Percentiles rank a stretch among this genome's conserved stretches.
These are phyloP conservation scores for Phalloptychus januarius DNA, from an alignment of 2,797 vertebrate genomes.

Conservation along the genomic window DNA sequence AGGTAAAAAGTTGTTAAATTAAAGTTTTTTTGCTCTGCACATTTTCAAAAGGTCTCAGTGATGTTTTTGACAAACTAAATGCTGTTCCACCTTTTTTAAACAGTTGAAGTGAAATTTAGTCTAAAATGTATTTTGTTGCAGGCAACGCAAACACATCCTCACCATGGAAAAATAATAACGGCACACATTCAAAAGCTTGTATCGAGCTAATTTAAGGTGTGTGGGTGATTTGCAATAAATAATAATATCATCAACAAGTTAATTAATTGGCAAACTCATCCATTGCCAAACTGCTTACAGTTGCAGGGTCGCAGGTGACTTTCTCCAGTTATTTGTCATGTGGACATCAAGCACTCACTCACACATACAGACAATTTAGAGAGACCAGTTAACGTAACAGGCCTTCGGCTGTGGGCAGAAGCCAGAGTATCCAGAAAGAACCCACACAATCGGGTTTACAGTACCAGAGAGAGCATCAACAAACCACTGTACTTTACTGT, in stretches of 20 bases:
- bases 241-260: background rate
- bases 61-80: slow-evolving; percentile 66
- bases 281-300: too few species aligned
- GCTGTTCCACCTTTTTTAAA: slow-evolving; percentile 74
- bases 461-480: background rate
- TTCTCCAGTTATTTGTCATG: too few species aligned
- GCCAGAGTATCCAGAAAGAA: too few species aligned
- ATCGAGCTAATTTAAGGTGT: slow-evolving; percentile 46
- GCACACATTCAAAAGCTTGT: slow-evolving; percentile 38
- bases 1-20: slow-evolving; percentile 50
- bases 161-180: background rate
- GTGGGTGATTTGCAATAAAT: background rate
- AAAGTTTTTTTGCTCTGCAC: slow-evolving; percentile 57
- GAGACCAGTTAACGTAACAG: background rate
- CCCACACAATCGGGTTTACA: too few species aligned
- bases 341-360: background rate
- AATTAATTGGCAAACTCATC: background rate
- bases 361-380: background rate
- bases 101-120: slow-evolving; percentile 57
- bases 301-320: background rate
- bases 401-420: background rate
- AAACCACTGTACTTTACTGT: background rate
- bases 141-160: slow-evolving; percentile 30
- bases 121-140: slow-evolving; percentile 33
- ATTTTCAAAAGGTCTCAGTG: slow-evolving; percentile 62